Conservation (phyloP, 2,888 invertebrate genomes). For the Tipula confusa region DNA sequence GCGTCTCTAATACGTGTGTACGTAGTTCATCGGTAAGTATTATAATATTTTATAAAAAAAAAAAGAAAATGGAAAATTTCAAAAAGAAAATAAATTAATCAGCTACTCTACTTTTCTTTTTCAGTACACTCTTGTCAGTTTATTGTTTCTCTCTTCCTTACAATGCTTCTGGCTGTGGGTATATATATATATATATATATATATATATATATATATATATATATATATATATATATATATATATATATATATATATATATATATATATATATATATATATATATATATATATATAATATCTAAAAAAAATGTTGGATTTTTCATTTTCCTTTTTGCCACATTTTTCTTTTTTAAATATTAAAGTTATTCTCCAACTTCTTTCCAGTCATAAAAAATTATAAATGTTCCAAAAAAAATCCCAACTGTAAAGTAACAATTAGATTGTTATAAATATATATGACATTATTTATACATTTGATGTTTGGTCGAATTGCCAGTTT, state of each 20-base stretch:
- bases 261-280: background rate
- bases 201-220: background rate
- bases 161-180: background rate
- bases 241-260: background rate
- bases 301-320: background rate
- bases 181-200: too few relatives aligned
- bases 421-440: background rate
- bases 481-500: too few relatives aligned
- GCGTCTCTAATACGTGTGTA: background rate
- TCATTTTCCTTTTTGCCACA: background rate
- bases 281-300: background rate
- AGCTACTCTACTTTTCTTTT: background rate
- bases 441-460: background rate
- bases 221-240: background rate
- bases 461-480: background rate
- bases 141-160: background rate
- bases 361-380: background rate
- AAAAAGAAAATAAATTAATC: background rate
- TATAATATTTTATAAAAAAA: background rate
- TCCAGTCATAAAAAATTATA: background rate
- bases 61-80: background rate
- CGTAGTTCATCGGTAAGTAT: background rate
- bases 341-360: background rate
- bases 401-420: background rate
- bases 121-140: background rate